phyloP scores from a whole-genome alignment of 2,113 vertebrate species.

The Chiloscyllium plagiosum region DNA sequence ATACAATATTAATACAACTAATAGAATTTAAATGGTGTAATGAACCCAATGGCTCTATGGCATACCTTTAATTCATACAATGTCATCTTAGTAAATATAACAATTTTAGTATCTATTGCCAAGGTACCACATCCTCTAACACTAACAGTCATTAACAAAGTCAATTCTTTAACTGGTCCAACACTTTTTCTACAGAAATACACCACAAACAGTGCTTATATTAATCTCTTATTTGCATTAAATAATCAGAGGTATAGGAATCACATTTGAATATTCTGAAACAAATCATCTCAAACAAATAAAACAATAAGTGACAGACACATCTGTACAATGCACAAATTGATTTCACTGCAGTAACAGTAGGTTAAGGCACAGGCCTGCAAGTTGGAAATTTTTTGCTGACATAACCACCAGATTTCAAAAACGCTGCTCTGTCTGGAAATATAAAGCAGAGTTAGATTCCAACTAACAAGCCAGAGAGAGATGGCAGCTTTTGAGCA shows the following conservation, averaged over 20 bases:
- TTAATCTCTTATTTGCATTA: constrained; percentile 33
- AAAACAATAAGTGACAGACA: constrained; percentile 8
- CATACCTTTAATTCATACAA: constrained; percentile 15
- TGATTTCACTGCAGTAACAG: constrained; percentile 25
- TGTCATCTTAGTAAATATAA: constrained; percentile 9
- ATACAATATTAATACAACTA: constrained; percentile 34
- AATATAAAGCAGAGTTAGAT: background rate
- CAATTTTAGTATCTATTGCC: constrained; percentile 34
- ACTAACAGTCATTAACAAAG: constrained; percentile 30
- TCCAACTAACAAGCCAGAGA: background rate
- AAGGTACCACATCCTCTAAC: constrained; percentile 31
- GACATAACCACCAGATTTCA: background rate
- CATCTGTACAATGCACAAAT: constrained; percentile 30
- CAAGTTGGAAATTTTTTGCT: constrained; percentile 6
- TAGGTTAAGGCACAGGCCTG: constrained; percentile 35
- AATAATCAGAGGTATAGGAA: constrained; percentile 36
- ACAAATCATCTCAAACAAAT: background rate
- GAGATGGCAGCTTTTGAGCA: background rate
- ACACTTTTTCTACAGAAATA: constrained; percentile 37
- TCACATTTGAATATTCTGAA: background rate
- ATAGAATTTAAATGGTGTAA: constrained; percentile 1
- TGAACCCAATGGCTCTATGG: background rate
- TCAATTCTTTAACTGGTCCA: constrained; percentile 25
- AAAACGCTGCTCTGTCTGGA: background rate
- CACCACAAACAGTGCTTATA: constrained; percentile 30